phyloP scores from a whole-genome alignment of 2,888 invertebrate genomes.

The Drosophila borborema region DNA sequence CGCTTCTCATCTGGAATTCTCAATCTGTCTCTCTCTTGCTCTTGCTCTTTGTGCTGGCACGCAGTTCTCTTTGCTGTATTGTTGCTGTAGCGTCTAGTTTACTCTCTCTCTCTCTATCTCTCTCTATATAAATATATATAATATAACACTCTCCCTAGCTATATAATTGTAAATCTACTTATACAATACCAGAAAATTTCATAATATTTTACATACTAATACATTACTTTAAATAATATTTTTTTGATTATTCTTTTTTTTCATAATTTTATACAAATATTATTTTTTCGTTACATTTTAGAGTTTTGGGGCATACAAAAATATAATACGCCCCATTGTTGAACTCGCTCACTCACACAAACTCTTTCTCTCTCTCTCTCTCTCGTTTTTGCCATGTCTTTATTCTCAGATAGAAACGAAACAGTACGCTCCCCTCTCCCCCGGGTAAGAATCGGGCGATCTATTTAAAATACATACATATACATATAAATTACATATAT shows the following conservation, averaged over 20 bases:
- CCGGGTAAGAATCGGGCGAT: conserved; percentile 66
- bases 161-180: conserved; percentile 35
- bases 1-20: conserved; percentile 46
- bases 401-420: conserved; percentile 53
- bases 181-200: conserved; percentile 34
- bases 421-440: conserved; percentile 39
- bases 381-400: conserved; percentile 42
- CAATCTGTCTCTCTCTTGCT: conserved; percentile 10
- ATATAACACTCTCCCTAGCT: conserved; percentile 28
- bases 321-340: conserved; percentile 51
- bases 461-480: conserved; percentile 30
- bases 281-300: conserved; percentile 58
- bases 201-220: conserved; percentile 38
- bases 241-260: conserved; percentile 27
- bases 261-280: conserved; percentile 15
- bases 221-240: conserved; percentile 34
- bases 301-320: conserved; percentile 39
- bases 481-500: conserved; percentile 5
- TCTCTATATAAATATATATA: conserved; percentile 1
- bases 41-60: conserved; percentile 40
- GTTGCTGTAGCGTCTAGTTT: conserved; percentile 46
- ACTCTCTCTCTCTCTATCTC: conserved; percentile 10
- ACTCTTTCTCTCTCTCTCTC: conserved; percentile 32
- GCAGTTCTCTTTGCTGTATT: conserved; percentile 42
- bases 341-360: conserved; percentile 31